Percentiles rank a stretch among this genome's conserved stretches.
Evolutionary conservation across 2,888 invertebrate genomes (phyloP).

Genomic region (Drosophila koepferae): DNA sequence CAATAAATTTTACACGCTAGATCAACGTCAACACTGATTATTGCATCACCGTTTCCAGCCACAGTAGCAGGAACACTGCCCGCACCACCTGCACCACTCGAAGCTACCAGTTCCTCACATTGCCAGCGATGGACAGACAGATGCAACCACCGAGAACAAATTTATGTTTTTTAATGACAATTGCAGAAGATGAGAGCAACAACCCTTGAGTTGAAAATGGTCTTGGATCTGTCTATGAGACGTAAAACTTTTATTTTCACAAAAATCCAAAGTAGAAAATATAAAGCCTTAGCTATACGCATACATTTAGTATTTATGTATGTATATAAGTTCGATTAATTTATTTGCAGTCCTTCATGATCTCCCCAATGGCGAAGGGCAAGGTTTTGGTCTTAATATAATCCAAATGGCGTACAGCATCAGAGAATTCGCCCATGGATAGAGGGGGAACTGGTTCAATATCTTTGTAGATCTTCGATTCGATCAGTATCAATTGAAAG

Average conservation of each 20-base stretch:
- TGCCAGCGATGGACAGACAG: constrained; percentile 46
- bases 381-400: constrained; percentile 6
- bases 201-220: constrained; percentile 64
- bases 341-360: neutral
- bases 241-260: constrained; percentile 27
- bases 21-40: neutral
- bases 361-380: constrained; percentile 3
- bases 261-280: neutral
- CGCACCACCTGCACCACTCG: constrained; percentile 14
- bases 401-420: neutral
- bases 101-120: constrained; percentile 10
- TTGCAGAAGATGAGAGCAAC: constrained; percentile 79
- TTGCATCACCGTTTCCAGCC: neutral
- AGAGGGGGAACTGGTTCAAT: constrained; percentile 8
- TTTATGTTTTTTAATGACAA: constrained; percentile 78
- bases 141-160: constrained; percentile 63
- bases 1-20: neutral
- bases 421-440: constrained; percentile 2
- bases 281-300: neutral
- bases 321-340: neutral
- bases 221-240: constrained; percentile 50
- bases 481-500: constrained; percentile 18
- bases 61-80: constrained; percentile 6
- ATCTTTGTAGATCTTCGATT: constrained; percentile 21
- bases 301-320: neutral